Evolutionary conservation across 2,888 invertebrate genomes (phyloP).

Genomic region (Ernsta delagoae): DNA sequence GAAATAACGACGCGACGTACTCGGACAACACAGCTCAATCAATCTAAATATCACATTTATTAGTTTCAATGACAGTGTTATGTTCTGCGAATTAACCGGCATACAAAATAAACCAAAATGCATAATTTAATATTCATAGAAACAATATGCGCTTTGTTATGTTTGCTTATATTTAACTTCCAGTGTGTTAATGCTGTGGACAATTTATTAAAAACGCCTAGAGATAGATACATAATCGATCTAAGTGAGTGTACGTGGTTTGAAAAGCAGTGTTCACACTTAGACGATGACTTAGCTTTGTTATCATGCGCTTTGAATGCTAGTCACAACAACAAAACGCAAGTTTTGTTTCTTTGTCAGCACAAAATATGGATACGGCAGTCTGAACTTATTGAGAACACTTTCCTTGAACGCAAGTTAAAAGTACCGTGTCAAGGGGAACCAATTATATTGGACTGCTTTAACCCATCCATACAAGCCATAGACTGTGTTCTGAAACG

Average conservation of each 20-base stretch:
- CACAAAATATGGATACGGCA: conserved; percentile 75
- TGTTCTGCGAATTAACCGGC: conserved; percentile 41
- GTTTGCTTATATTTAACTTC: conserved; percentile 48
- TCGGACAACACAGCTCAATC: too few species aligned
- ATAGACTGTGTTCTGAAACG: conserved; percentile 76
- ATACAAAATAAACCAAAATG: conserved; percentile 57
- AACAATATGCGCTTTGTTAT: conserved; percentile 51
- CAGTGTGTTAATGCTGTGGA: conserved; percentile 56
- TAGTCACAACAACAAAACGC: conserved; percentile 71
- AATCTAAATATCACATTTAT: too few species aligned
- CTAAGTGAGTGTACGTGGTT: conserved; percentile 66
- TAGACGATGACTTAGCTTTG: conserved; percentile 70
- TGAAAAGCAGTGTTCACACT: conserved; percentile 72
- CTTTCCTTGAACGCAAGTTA: conserved; percentile 67
- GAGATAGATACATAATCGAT: conserved; percentile 63
- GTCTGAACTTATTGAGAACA: conserved; percentile 65
- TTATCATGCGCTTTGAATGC: conserved; percentile 71
- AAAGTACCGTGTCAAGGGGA: conserved; percentile 68
- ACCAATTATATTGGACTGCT: conserved; percentile 62
- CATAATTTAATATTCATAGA: conserved; percentile 52
- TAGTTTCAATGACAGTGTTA: too few species aligned
- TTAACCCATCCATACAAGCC: conserved; percentile 59
- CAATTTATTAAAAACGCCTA: conserved; percentile 53
- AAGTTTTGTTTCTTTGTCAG: conserved; percentile 64
- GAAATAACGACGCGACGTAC: too few species aligned